Evolutionary conservation across 2,113 vertebrate species (phyloP).

Genomic region (Clarias macrocephalus): DNA sequence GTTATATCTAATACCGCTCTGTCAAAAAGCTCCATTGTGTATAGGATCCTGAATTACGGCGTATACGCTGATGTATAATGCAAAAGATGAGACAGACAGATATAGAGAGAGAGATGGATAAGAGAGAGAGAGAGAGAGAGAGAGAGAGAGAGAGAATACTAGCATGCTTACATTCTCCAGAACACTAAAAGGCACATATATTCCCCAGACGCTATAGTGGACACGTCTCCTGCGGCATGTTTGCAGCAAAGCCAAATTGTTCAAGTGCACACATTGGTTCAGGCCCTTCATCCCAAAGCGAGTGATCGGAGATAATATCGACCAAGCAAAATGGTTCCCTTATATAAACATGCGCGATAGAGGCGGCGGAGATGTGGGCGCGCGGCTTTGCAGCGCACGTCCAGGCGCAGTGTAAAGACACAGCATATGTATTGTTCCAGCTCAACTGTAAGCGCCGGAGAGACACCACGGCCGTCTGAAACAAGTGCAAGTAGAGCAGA

Average conservation of each 20-base stretch:
- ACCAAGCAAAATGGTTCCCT: conserved; percentile 21
- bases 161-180: conserved; percentile 21
- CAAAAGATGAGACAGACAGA: not conserved
- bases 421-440: not conserved
- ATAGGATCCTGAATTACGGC: not conserved
- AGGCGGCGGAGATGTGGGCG: not conserved
- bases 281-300: not conserved
- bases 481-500: not conserved
- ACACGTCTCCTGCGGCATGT: not conserved
- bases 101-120: not conserved
- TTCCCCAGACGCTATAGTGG: not conserved
- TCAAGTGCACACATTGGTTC: conserved; percentile 5
- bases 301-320: conserved; percentile 38
- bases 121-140: not conserved
- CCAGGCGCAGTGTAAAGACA: conserved; percentile 7
- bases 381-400: not conserved
- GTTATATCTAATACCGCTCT: not conserved
- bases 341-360: conserved; percentile 34
- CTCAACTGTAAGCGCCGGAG: not conserved
- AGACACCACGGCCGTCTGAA: not conserved
- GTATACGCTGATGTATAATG: not conserved
- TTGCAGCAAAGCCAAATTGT: conserved; percentile 8
- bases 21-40: not conserved
- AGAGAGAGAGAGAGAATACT: not conserved
- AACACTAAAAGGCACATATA: not conserved